These are phyloP conservation scores for Operophtera brumata DNA, from an alignment of 2,888 invertebrate genomes.

Conservation along the genomic window DNA sequence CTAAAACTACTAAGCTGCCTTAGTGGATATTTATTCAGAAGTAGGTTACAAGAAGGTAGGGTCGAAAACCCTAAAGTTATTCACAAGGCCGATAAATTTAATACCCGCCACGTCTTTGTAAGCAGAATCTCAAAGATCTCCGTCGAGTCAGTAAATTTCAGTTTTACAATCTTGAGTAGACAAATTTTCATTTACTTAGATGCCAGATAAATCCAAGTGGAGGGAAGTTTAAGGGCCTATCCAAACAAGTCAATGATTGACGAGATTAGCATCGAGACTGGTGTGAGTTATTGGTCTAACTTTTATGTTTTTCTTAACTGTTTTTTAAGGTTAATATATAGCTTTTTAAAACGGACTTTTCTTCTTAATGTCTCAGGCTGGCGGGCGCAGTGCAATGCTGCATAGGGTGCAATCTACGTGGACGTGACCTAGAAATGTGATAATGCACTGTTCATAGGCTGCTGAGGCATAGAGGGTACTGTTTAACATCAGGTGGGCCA, in stretches of 20 bases:
- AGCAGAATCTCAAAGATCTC: constrained; percentile 40
- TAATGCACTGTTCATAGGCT: no score
- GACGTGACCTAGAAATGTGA: no score
- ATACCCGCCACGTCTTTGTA: constrained; percentile 41
- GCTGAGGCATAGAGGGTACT: no score
- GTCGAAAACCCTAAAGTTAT: constrained; percentile 2
- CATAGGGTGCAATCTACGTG: no score
- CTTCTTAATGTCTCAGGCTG: no score
- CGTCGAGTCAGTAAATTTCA: constrained; percentile 37
- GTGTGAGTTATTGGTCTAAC: constrained; percentile 1
- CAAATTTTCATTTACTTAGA: constrained; percentile 47
- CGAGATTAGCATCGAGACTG: constrained; percentile 9
- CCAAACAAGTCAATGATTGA: constrained; percentile 21
- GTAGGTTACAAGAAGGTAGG: neutral
- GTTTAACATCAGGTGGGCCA: no score
- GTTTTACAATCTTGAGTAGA: constrained; percentile 42
- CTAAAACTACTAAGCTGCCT: no score
- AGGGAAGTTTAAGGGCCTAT: constrained; percentile 18
- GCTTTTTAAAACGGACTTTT: no score
- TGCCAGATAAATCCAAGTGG: constrained; percentile 36
- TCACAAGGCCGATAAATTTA: constrained; percentile 30
- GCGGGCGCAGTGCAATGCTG: no score
- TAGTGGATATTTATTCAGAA: no score
- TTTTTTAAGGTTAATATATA: no score
- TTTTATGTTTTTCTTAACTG: neutral